These are phyloP conservation scores for Chlorodrepanis virens DNA, from an alignment of 2,113 vertebrate genomes.

Conservation along the genomic window DNA sequence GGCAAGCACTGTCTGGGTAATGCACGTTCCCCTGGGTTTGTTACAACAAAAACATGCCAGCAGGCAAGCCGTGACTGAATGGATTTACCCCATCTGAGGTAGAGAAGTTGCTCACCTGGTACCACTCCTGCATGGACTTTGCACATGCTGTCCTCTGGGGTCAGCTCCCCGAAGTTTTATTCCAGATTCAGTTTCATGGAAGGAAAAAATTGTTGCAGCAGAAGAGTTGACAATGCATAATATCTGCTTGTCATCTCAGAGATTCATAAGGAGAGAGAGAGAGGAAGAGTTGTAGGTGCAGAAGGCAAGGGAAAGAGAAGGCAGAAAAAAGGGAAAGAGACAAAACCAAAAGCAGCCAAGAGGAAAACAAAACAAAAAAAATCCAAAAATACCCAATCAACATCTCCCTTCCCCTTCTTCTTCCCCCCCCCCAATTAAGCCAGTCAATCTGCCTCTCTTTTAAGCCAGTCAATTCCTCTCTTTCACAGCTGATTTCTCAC, in stretches of 20 bases:
- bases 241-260: not conserved
- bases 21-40: accelerated
- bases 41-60: not conserved
- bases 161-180: not conserved
- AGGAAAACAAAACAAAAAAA: not conserved
- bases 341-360: not conserved
- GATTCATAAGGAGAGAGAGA: not conserved
- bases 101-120: not conserved
- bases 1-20: not conserved
- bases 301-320: not conserved
- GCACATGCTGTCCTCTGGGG: accelerated
- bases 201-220: not conserved
- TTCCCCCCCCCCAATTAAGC: not conserved
- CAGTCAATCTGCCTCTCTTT: not conserved
- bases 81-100: not conserved
- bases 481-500: not conserved
- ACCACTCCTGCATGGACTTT: not conserved
- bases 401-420: no score
- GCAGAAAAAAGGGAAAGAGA: not conserved
- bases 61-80: not conserved
- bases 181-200: not conserved
- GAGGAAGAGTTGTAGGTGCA: not conserved
- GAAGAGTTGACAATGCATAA: not conserved
- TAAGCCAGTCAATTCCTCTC: not conserved
- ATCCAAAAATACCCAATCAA: not conserved